Conservation (phyloP, 1,140 invertebrate species). For the Psilanteris sp. region DNA sequence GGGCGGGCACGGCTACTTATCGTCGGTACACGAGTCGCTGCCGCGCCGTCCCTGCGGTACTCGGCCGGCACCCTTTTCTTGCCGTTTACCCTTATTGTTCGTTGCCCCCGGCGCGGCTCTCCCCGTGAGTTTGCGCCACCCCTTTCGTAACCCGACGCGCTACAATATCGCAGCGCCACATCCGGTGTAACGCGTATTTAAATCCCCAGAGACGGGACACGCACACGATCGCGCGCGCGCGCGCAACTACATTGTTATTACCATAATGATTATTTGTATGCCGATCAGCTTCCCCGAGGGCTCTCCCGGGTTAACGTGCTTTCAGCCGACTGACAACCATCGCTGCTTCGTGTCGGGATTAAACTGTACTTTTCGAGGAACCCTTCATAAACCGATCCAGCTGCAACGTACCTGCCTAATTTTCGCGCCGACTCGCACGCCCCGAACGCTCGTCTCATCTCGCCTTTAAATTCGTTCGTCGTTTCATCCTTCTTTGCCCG, state of each 20-base stretch:
- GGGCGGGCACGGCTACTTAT: constrained; percentile 49
- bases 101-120: background rate
- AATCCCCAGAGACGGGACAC: constrained; percentile 21
- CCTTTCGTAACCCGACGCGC: constrained; percentile 29
- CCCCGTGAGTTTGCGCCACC: constrained; percentile 17
- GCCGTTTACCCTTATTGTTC: constrained; percentile 4
- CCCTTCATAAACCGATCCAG: constrained; percentile 15
- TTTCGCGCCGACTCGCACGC: too few relatives aligned
- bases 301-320: constrained; percentile 44
- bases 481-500: constrained; percentile 4
- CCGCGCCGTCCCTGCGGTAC: constrained; percentile 24
- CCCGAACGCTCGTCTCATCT: too few relatives aligned
- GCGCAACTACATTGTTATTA: constrained; percentile 51
- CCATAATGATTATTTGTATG: constrained; percentile 63
- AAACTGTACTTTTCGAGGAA: constrained; percentile 31
- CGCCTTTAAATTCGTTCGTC: too few relatives aligned
- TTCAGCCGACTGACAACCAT: constrained; percentile 38
- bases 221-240: constrained; percentile 7
- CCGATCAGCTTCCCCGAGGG: constrained; percentile 54
- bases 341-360: constrained; percentile 29
- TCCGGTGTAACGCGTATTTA: constrained; percentile 55
- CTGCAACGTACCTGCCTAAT: constrained; percentile 35
- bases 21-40: constrained; percentile 44
- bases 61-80: constrained; percentile 24
- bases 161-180: constrained; percentile 58